Evolutionary conservation across 2,888 invertebrate genomes (phyloP), one percentile per base, ranked within the genome.

Genomic region (Penaeus monodon): DNA sequence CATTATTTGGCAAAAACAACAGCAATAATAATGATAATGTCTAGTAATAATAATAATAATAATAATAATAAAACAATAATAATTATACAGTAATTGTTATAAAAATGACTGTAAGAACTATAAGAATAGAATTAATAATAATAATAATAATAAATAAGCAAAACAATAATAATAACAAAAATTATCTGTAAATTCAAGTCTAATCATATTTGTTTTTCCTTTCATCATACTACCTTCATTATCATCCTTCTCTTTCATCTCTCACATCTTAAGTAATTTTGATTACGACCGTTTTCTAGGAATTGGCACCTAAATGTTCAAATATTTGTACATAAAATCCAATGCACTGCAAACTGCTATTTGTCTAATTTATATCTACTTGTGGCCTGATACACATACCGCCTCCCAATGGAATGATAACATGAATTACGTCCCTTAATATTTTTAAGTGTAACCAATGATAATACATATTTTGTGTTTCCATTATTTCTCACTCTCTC

Each of bases 321-420:
- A 82, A 73, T 74, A 80, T 85, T 85, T 85, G 85, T 85, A 85
- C 85, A 79, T 85, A 66, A n/a, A 22, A 27, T 84, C 65, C 84
- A 84, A 63, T 65, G 70, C 81, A 82, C 81, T 33, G 70, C 8
- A 73, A n/a, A n/a, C 22, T 57, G 68, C 44, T 27, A 63, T 38
- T 17, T 14, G 49, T 27, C 57, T 77, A 76, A 27, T 57, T 49
- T 29, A 66, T 38, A 12, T 81, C 29, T 82, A 82, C 49, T 49
- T 68, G 68, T 81, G 65, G 81, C 81, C 81, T 44, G 49, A 81
- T 81, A 66, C 33, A 49, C 44, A 29, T 65, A 24, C 68, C 57
- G 70, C 68, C 83, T 63, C 79, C 57, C 80, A 68, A 49, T 85
- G 85, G 85, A 85, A 85, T 85, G 85, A 33, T 76, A 38, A 33